These are phyloP conservation scores for Sympetrum striolatum DNA, from an alignment of 2,888 invertebrate species.

Conservation along the genomic window DNA sequence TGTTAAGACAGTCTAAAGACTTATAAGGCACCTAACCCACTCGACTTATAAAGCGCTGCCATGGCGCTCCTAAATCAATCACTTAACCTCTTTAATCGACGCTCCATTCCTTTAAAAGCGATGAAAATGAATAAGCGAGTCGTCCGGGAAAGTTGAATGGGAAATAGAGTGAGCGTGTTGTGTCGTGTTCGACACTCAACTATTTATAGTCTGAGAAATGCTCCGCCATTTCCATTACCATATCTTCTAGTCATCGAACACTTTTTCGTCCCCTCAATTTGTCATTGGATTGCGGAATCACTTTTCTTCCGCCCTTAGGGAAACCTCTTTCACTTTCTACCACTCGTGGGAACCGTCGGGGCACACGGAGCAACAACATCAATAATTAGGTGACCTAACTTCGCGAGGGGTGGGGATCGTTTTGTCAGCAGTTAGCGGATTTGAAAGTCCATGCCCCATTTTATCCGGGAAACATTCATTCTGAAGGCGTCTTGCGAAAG, in stretches of 20 bases:
- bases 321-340: neutral
- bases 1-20: no score
- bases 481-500: no score
- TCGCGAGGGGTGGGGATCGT: neutral
- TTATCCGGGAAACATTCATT: no score
- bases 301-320: neutral
- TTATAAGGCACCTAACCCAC: no score
- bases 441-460: neutral
- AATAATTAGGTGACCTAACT: neutral
- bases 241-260: neutral
- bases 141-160: neutral
- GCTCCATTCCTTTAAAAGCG: no score
- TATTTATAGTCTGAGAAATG: neutral
- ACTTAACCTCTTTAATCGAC: no score
- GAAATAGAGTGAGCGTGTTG: neutral
- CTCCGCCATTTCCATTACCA: neutral
- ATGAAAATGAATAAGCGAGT: neutral
- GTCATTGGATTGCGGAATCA: neutral
- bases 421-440: slow-evolving; percentile 6
- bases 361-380: neutral
- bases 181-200: neutral
- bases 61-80: no score
- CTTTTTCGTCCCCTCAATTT: neutral
- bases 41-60: no score
- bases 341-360: neutral